Base-by-base conservation (phyloP, 37 sponge, comb jelly and placozoan species). In the Mnemiopsis leidyi region DNA sequence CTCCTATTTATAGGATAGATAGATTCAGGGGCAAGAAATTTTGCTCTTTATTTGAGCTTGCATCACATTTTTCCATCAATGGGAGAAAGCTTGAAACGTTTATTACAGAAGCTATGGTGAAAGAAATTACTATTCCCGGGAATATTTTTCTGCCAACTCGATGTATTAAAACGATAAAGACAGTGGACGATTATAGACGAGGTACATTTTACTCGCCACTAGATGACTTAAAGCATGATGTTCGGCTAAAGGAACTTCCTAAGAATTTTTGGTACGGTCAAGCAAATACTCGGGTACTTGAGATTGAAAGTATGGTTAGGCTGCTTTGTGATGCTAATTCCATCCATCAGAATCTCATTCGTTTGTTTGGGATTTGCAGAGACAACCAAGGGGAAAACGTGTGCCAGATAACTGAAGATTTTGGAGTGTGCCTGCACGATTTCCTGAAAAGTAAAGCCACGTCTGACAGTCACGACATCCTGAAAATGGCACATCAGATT, bases 21-120 rank as follows among this genome's bases (percentile, higher is more conserved):
- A 0, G 2, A 23, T 85, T 85, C 48, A 85, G 90, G 24, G 90
- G 90, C 7, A 85, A 33, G 61, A 85, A 85, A 26, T 85, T 85
- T 85, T 40, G 61, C 48, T 40, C 90, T 1, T 40, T 40, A 25
- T 85, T 40, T 40, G 90, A 85, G 35, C 90, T 85, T 18, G 61
- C 61, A 39, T 13, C 24, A 20, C 90, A 85, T 38, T 85, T 85
- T 26, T 85, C 90, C 24, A 40, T 85, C 7, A 40, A 85, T 18
- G 90, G 90, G 39, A 85, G 29, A 26, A 38, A 25, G 25, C 35
- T 85, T 23, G 38, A 85, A 16, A 85, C 39, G 0, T 85, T 85
- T 26, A 85, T 85, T 16, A 85, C 90, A 29, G 61, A 38, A 1
- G n/a, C 32, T 39, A 85, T 85, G 90, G 35, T 85, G 0, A 40